These are phyloP conservation scores for Rhabdomys dilectus DNA, from an alignment of 2,113 vertebrate genomes.

Conservation along the genomic window DNA sequence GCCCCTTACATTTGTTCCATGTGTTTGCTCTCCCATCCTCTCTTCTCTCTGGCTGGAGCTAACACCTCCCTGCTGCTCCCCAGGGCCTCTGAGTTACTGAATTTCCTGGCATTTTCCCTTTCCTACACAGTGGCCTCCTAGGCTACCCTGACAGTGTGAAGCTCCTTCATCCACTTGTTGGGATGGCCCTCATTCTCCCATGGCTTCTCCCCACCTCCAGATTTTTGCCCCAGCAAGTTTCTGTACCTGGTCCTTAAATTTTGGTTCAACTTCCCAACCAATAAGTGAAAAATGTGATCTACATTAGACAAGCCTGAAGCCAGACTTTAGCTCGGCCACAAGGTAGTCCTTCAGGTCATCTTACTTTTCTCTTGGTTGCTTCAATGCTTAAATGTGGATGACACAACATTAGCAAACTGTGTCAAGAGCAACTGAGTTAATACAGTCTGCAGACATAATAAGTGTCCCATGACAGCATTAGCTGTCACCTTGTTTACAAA, in stretches of 20 bases:
- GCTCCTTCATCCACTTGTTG: not conserved
- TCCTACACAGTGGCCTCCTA: not conserved
- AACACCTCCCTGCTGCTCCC: not conserved
- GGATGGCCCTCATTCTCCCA: accelerated
- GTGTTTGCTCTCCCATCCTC: not conserved
- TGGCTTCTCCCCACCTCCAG: too few species aligned
- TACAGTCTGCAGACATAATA: not conserved
- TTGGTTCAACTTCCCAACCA: not conserved
- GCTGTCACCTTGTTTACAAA: not conserved
- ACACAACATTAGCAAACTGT: not conserved
- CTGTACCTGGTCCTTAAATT: not conserved
- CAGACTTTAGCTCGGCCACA: not conserved
- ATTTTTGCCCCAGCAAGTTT: not conserved
- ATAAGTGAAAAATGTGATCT: not conserved
- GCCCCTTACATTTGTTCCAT: not conserved
- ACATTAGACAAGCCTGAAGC: not conserved
- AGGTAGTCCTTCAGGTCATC: not conserved
- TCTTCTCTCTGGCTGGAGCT: not conserved
- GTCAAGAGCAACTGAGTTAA: not conserved
- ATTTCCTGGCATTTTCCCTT: not conserved
- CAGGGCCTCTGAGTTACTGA: not conserved
- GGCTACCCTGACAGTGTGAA: not conserved
- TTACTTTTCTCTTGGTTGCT: not conserved
- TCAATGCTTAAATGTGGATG: not conserved
- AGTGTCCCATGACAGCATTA: not conserved